phyloP scores from a whole-genome alignment of 1,140 invertebrate genomes.

The Dufourea novaeangliae region DNA sequence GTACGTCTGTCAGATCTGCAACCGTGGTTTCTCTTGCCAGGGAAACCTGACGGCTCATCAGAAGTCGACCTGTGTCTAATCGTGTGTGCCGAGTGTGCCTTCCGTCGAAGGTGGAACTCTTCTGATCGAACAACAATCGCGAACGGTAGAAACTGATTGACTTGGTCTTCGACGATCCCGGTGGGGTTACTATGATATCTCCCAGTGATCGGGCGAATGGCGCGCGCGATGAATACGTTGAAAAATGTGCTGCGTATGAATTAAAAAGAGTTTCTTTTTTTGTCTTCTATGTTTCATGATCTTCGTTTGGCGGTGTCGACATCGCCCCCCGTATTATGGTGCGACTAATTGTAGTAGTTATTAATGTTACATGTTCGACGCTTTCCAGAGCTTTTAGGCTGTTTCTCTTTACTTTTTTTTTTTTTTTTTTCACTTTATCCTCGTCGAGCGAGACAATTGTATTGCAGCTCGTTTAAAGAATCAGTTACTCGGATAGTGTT shows the following conservation, averaged over 20 bases:
- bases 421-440: not conserved
- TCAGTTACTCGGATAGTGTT: not conserved
- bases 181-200: not conserved
- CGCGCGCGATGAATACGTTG: no score
- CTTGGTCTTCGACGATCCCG: not conserved
- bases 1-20: slow-evolving; percentile 81
- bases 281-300: not conserved
- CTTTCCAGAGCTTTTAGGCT: slow-evolving; percentile 13
- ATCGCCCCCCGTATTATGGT: not conserved
- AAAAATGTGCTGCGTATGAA: not conserved
- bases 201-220: not conserved
- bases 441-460: not conserved
- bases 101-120: slow-evolving; percentile 25
- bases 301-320: not conserved
- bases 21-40: slow-evolving; percentile 80
- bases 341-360: slow-evolving; percentile 14
- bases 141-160: not conserved
- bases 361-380: slow-evolving; percentile 22
- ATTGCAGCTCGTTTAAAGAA: not conserved
- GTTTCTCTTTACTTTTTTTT: slow-evolving; percentile 4
- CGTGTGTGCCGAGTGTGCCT: slow-evolving; percentile 1
- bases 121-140: not conserved
- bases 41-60: slow-evolving; percentile 81
- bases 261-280: not conserved
- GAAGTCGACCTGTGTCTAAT: slow-evolving; percentile 77